Evolutionary conservation across 2,797 vertebrate species (phyloP).

Genomic region (Picus viridis): DNA sequence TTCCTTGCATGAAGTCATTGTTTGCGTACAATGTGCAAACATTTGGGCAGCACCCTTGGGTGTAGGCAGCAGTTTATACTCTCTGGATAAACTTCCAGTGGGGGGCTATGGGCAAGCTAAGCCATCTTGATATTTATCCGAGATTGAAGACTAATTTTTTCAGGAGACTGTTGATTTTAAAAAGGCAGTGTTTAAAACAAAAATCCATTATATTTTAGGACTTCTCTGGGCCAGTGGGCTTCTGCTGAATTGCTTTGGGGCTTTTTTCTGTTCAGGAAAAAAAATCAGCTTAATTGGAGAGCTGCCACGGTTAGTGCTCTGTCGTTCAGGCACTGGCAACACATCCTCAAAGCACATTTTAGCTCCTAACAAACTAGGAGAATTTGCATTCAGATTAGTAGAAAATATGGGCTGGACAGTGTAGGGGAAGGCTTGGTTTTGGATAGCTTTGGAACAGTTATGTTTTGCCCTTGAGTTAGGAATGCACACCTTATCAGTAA

Average conservation of each 20-base stretch:
- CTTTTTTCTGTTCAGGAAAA: background rate
- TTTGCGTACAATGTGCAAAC: background rate
- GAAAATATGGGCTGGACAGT: background rate
- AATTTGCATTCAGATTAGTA: background rate
- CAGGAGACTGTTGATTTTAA: background rate
- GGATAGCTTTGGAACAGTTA: too few species aligned
- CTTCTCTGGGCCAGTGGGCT: background rate
- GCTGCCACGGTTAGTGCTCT: background rate
- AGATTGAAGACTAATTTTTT: background rate
- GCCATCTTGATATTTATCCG: background rate
- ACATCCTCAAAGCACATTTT: background rate
- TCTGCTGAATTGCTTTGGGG: background rate
- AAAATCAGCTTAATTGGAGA: background rate
- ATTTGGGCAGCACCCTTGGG: background rate
- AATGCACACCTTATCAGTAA: too few species aligned
- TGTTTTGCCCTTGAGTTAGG: too few species aligned
- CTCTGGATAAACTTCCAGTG: background rate
- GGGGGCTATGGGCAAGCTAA: background rate
- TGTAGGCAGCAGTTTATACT: background rate
- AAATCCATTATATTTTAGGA: background rate
- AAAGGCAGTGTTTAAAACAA: background rate
- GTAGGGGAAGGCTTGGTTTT: too few species aligned
- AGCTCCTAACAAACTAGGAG: background rate
- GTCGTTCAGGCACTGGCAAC: background rate
- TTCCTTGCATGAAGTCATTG: background rate